phyloP scores from a whole-genome alignment of 2,113 vertebrate genomes.

The Pelecanus crispus region DNA sequence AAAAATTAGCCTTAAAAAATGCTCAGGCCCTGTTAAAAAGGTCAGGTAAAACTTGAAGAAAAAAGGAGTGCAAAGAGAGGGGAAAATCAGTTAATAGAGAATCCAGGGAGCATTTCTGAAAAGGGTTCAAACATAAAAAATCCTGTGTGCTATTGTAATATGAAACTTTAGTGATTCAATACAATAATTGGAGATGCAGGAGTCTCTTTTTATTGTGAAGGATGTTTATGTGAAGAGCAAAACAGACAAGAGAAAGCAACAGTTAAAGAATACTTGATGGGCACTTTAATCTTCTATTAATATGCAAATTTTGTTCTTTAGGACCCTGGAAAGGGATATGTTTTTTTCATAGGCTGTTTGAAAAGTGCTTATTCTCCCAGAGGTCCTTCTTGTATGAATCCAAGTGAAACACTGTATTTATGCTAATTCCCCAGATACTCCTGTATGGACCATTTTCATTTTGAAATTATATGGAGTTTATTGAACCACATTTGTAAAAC shows the following conservation, averaged over 20 bases:
- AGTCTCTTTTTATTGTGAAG: constrained; percentile 66
- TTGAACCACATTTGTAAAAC: constrained; percentile 76
- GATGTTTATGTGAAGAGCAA: constrained; percentile 72
- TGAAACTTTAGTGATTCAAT: constrained; percentile 61
- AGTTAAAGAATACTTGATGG: constrained; percentile 70
- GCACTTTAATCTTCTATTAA: constrained; percentile 78
- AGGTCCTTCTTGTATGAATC: constrained; percentile 63
- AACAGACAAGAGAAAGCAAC: constrained; percentile 70
- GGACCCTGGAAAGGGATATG: constrained; percentile 59
- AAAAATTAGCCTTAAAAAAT: neutral
- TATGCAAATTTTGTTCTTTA: constrained; percentile 76
- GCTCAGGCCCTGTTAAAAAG: neutral
- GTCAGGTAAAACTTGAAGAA: neutral
- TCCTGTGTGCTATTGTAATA: constrained; percentile 43
- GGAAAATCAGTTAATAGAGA: constrained; percentile 34
- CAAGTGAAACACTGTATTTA: constrained; percentile 71
- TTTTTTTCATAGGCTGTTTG: constrained; percentile 61
- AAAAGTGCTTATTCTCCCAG: constrained; percentile 69
- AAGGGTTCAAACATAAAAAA: constrained; percentile 55
- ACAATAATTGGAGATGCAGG: constrained; percentile 48
- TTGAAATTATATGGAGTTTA: constrained; percentile 73
- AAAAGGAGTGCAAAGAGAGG: neutral
- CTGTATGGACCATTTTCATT: constrained; percentile 62
- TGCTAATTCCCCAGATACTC: constrained; percentile 67
- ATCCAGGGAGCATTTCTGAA: constrained; percentile 43